Evolutionary conservation across 2,888 invertebrate species (phyloP), one percentile per base, ranked within the genome.

Genomic region (Linnaemya tessellans): DNA sequence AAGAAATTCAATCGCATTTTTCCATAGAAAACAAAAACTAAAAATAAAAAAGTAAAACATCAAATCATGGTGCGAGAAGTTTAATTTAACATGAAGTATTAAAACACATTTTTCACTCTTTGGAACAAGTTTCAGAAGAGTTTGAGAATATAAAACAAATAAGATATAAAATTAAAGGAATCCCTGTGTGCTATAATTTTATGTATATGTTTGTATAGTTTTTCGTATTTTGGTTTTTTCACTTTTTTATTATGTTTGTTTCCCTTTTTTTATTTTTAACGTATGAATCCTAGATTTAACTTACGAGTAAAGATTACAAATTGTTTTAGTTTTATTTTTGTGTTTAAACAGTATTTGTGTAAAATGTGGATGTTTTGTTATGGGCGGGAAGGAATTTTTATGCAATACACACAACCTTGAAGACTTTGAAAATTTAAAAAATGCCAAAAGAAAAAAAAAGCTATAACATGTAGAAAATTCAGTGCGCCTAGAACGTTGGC

Each of bases 271-370:
- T n/a, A n/a, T n/a, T 62, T 35, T 80, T 22, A 67, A 84, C 73
- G 73, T 79, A 85, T 82, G 82, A 85, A 71, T 85, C 82, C 82
- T 85, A 82, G 64, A 82, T 65, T 85, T 65, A 85, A 75, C 82
- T 85, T 82, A 85, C 79, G 60, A 79, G 56, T 85, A 81, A 68
- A 56, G 74, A 85, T 82, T 82, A 84, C 74, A 81, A 84, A 79
- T 79, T 78, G 68, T 67, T 77, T 65, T 77, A 62, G 41, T 70
- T 75, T 65, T 20, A 51, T 15, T 18, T 20, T 51, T 54, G n/a
- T 51, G 56, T 51, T 71, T 22, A 60, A 25, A 54, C 51, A 38
- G 54, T 71, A 22, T 70, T 43, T 38, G 30, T 58, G 65, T 64
- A 22, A 43, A 11, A 30, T 51, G 30, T 25, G 13, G 58, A 58